Conservation (phyloP, 2,888 invertebrate species). For the Napeogenes sylphis region DNA sequence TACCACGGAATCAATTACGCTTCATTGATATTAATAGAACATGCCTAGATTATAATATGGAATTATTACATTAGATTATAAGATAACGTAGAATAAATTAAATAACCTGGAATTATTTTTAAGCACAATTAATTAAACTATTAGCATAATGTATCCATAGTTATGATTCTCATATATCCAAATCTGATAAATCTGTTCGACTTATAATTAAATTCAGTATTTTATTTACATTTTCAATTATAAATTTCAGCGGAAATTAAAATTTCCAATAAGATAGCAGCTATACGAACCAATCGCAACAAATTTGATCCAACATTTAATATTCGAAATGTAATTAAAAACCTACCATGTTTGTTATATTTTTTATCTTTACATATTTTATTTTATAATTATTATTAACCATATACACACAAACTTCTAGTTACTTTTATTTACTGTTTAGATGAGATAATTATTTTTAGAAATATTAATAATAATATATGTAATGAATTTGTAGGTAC, state of each 20-base stretch:
- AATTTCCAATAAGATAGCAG: neutral
- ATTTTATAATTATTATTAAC: no score
- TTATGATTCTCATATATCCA: neutral
- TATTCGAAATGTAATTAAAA: constrained; percentile 2
- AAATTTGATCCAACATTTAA: constrained; percentile 1
- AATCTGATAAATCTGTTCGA: neutral
- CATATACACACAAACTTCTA: no score
- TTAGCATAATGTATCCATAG: neutral
- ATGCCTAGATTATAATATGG: no score
- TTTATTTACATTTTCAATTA: neutral
- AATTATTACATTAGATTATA: no score
- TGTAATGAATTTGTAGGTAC: neutral
- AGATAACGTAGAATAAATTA: no score
- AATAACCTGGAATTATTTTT: no score
- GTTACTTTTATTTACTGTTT: neutral
- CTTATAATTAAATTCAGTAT: neutral
- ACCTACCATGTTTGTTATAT: neutral
- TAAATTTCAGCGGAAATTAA: neutral
- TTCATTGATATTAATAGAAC: no score
- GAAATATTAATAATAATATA: neutral
- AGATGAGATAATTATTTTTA: neutral
- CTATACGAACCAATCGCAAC: neutral
- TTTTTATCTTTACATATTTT: no score
- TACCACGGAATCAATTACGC: no score
- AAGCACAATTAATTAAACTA: no score